Percentiles rank a stretch among this genome's conserved stretches.
These are phyloP conservation scores for Drosophila gunungcola DNA, from an alignment of 1,140 invertebrate genomes.

Conservation along the genomic window DNA sequence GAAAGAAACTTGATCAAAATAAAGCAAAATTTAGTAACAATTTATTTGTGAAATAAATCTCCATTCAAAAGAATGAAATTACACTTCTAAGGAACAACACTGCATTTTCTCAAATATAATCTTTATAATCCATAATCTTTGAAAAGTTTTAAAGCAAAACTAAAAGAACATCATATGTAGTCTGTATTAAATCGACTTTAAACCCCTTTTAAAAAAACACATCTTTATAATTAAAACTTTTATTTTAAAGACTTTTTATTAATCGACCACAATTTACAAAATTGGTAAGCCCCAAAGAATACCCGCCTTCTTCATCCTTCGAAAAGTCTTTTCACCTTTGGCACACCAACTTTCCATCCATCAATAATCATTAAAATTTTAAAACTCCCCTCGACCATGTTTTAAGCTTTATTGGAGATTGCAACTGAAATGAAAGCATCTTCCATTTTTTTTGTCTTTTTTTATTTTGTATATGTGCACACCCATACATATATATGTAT, in stretches of 20 bases:
- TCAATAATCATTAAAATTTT: constrained; percentile 44
- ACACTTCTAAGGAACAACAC: too few species aligned
- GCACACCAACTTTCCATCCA: constrained; percentile 24
- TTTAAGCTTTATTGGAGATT: constrained; percentile 47
- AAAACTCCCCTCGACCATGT: constrained; percentile 42
- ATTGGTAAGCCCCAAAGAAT: constrained; percentile 7
- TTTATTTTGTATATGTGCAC: background rate
- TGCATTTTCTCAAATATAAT: too few species aligned
- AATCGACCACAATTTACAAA: constrained; percentile 26
- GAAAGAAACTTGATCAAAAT: background rate
- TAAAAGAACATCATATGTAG: too few species aligned
- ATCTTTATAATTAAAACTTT: constrained; percentile 27
- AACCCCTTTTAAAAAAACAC: background rate
- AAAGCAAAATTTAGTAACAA: background rate
- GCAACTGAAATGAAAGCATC: constrained; percentile 37
- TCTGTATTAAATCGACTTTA: background rate
- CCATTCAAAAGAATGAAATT: too few species aligned
- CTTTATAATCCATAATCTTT: too few species aligned
- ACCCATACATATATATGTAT: background rate
- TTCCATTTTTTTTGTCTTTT: constrained; percentile 7
- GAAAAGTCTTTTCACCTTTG: constrained; percentile 15
- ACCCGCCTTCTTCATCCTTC: background rate
- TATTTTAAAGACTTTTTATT: constrained; percentile 23
- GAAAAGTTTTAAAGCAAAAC: too few species aligned
- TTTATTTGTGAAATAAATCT: background rate